Evolutionary conservation across 2,797 vertebrate species (phyloP), one percentile per base, ranked within the genome.

Genomic region (Pangasius krempfi): DNA sequence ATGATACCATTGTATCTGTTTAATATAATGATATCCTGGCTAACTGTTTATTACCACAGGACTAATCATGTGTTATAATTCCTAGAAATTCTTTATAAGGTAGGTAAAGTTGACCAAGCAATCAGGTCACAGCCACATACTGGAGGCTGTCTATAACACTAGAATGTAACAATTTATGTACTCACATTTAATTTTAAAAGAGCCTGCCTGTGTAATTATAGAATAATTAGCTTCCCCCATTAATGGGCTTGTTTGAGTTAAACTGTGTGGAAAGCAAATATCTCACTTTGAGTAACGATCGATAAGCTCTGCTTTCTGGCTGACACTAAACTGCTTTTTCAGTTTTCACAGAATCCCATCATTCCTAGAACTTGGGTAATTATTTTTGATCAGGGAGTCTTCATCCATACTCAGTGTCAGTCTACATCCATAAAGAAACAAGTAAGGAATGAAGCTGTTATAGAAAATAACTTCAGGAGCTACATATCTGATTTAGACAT

Each of bases 351-450:
- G 83, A 84, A 66, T 84, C 40, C 30, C 13, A 84, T 84, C 62
- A 70, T 84, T 84, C 83, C 83, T 68, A 33, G 62, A 16, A 68
- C 58, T n/a, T 27, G 30, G 16, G 37, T 64, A 37, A 89, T 85
- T 85, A 58, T 78, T 85, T 84, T 68, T 25, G 18, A 78, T 75
- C 47, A n/a, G 47, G 58, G 50, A 85, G 54, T 81, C 62, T 73
- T 75, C 86, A 89, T 90, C 89, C 79, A 89, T 5, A 30, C 82
- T 52, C 47, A 68, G 84, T 91, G 79, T 47, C 12, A 64, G 10
- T 40, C 79, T 60, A 40, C 70, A 76, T 52, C 44, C 25, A 25
- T 62, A 18, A 50, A 62, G 54, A 54, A 52, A 52, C 44, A 54
- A 37, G 30, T 44, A 25, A 86, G 33, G 40, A 44, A n/a, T 47